These are phyloP conservation scores for Tenrec ecaudatus DNA, from an alignment of 2,113 vertebrate species.

Conservation along the genomic window DNA sequence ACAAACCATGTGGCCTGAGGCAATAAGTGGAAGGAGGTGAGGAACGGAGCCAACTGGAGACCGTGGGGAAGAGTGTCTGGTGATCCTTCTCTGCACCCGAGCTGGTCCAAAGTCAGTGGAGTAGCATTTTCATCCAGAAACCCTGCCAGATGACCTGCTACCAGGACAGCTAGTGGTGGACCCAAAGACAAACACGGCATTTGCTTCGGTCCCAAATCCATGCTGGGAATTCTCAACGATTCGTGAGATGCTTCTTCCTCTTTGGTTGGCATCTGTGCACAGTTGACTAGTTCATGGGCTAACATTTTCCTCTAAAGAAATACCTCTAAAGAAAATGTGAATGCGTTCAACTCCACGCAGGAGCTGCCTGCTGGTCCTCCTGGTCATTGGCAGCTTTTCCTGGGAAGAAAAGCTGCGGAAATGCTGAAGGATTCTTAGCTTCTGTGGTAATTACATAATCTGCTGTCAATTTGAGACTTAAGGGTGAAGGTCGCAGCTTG, in stretches of 20 bases:
- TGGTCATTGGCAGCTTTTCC: not conserved
- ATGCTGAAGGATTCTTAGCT: not conserved
- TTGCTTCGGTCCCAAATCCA: not conserved
- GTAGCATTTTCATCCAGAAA: not conserved
- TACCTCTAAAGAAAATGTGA: constrained; percentile 67
- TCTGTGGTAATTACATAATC: not conserved
- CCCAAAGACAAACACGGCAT: accelerated
- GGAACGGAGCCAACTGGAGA: not conserved
- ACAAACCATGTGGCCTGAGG: not conserved
- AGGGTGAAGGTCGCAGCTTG: too few species aligned
- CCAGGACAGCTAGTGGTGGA: constrained; percentile 57
- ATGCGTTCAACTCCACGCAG: not conserved
- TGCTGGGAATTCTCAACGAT: not conserved
- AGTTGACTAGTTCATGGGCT: not conserved
- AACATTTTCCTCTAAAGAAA: constrained; percentile 76
- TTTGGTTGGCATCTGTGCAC: not conserved
- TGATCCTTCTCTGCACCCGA: not conserved
- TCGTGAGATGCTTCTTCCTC: accelerated
- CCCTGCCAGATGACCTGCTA: not conserved
- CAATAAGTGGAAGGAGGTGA: too few species aligned
- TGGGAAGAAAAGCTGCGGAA: accelerated
- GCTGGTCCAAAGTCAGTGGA: not conserved
- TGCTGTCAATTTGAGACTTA: too few species aligned
- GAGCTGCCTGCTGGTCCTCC: not conserved
- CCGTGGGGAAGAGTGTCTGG: too few species aligned